Evolutionary conservation across 2,888 invertebrate genomes (phyloP).

Genomic region (Morpho helenor): DNA sequence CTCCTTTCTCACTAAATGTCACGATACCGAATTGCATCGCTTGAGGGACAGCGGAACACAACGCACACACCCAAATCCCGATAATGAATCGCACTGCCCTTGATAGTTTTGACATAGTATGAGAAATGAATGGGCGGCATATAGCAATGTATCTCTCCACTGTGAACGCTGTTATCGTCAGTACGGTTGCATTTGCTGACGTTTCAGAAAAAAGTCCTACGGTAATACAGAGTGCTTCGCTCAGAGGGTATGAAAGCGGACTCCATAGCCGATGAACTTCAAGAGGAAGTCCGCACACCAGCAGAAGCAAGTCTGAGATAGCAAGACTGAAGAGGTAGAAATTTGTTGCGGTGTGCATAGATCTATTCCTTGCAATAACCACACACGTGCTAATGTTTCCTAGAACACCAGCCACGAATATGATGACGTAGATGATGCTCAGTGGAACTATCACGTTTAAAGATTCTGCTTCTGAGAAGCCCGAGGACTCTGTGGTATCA

Average conservation of each 20-base stretch:
- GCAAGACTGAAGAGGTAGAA: constrained; percentile 90
- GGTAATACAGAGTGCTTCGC: constrained; percentile 87
- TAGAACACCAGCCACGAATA: constrained; percentile 86
- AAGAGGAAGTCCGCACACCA: constrained; percentile 88
- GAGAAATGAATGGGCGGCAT: constrained; percentile 90
- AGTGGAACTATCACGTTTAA: constrained; percentile 82
- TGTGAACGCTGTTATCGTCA: constrained; percentile 93
- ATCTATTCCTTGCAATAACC: constrained; percentile 86
- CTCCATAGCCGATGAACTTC: constrained; percentile 89
- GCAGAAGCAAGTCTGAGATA: constrained; percentile 85
- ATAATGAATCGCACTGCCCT: constrained; percentile 88
- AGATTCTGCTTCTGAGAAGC: constrained; percentile 67
- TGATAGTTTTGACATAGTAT: constrained; percentile 90
- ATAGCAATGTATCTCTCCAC: constrained; percentile 93
- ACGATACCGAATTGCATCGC: constrained; percentile 89
- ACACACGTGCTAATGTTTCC: constrained; percentile 90
- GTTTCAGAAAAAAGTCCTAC: constrained; percentile 90
- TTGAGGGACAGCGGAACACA: constrained; percentile 87
- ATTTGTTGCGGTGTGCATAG: constrained; percentile 92
- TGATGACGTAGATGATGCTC: constrained; percentile 82
- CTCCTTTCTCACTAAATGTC: constrained; percentile 62
- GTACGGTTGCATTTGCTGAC: constrained; percentile 91
- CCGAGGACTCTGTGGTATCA: constrained; percentile 36
- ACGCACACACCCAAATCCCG: constrained; percentile 88
- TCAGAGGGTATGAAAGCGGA: constrained; percentile 85